Percentiles rank a stretch among this genome's conserved stretches.
phyloP scores from a whole-genome alignment of 2,113 vertebrate genomes.

The Oryzias celebensis region DNA sequence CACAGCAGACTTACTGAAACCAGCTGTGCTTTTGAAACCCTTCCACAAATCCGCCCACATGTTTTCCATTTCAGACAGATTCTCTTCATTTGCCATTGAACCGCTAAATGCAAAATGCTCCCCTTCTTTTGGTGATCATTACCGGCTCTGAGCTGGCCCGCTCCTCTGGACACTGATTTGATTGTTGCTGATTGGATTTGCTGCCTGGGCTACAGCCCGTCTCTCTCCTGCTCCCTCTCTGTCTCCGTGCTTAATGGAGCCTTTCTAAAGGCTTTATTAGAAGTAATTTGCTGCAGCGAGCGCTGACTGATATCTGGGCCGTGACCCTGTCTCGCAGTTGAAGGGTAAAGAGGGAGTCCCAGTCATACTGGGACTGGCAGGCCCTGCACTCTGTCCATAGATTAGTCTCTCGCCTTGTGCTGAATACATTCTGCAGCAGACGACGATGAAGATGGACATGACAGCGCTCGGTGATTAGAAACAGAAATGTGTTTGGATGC shows the following conservation, averaged over 20 bases:
- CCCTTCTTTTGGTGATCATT: conserved; percentile 13
- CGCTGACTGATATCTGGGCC: conserved; percentile 81
- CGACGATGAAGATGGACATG: background rate
- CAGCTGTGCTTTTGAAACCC: conserved; percentile 16
- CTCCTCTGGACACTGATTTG: conserved; percentile 31
- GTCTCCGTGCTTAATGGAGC: conserved; percentile 67
- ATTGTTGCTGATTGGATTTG: conserved; percentile 57
- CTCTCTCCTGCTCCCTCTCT: conserved; percentile 37
- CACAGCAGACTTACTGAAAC: background rate
- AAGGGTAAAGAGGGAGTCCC: conserved; percentile 57
- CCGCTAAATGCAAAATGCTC: conserved; percentile 21
- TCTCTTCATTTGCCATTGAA: conserved; percentile 1
- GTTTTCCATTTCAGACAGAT: background rate
- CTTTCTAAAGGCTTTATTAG: conserved; percentile 80
- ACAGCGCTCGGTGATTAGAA: conserved; percentile 10
- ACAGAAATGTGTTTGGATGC: conserved; percentile 10
- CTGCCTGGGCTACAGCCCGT: conserved; percentile 23
- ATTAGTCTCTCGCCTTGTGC: conserved; percentile 23
- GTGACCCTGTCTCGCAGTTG: conserved; percentile 71
- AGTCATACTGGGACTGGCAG: conserved; percentile 41
- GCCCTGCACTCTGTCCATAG: conserved; percentile 22
- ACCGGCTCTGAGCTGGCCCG: background rate
- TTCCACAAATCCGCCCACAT: background rate
- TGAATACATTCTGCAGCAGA: conserved; percentile 6
- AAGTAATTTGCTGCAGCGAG: conserved; percentile 83